Evolutionary conservation across 2,797 vertebrate species (phyloP).

Genomic region (Cyprinella venusta): DNA sequence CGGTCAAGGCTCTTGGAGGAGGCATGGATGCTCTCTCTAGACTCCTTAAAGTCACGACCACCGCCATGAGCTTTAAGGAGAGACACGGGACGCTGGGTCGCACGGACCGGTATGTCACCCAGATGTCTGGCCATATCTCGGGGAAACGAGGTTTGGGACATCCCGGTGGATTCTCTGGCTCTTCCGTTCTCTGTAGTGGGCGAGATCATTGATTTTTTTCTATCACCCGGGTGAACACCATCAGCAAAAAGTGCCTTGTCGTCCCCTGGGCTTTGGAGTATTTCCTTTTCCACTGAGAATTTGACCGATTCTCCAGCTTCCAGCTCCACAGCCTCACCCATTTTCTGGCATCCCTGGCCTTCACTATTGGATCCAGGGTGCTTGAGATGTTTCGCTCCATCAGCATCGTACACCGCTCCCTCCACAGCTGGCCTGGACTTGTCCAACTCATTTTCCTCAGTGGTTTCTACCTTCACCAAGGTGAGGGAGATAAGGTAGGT

Average conservation of each 20-base stretch:
- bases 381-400: slow-evolving; percentile 38
- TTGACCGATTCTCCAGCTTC: slow-evolving; percentile 60
- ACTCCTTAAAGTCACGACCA: slow-evolving; percentile 72
- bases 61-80: slow-evolving; percentile 77
- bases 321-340: slow-evolving; percentile 62
- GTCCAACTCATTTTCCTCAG: slow-evolving; percentile 79
- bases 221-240: slow-evolving; percentile 57
- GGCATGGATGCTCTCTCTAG: slow-evolving; percentile 75
- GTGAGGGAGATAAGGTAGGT: slow-evolving; percentile 98
- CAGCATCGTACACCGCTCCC: slow-evolving; percentile 63
- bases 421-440: slow-evolving; percentile 65
- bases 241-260: slow-evolving; percentile 55
- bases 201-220: slow-evolving; percentile 68
- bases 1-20: slow-evolving; percentile 81
- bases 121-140: slow-evolving; percentile 52
- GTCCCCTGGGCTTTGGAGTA: slow-evolving; percentile 58
- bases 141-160: slow-evolving; percentile 56
- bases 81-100: slow-evolving; percentile 72
- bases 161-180: slow-evolving; percentile 54
- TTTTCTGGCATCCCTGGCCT: slow-evolving; percentile 47
- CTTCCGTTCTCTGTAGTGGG: slow-evolving; percentile 54
- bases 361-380: slow-evolving; percentile 43
- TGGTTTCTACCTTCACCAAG: slow-evolving; percentile 94
- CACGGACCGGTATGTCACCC: slow-evolving; percentile 68
- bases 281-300: slow-evolving; percentile 61